A percentile compares a stretch with the other conserved stretches of the same genome.
These are phyloP conservation scores for Clepsis dumicolana DNA, from an alignment of 2,888 invertebrate genomes.

Conservation along the genomic window DNA sequence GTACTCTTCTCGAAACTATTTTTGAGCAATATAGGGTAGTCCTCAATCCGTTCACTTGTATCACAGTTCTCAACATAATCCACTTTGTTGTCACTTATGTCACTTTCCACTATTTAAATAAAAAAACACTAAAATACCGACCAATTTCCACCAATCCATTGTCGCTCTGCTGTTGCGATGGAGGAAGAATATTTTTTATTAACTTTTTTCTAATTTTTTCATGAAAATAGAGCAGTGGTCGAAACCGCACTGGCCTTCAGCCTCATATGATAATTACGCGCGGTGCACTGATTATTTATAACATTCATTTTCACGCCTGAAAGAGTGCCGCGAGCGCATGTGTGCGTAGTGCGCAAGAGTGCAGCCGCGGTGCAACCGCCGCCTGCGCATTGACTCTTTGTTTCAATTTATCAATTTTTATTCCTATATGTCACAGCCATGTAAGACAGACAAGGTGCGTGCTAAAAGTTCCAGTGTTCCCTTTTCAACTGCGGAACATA, in stretches of 20 bases:
- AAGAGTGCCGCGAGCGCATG: conserved; percentile 59
- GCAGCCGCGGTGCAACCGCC: conserved; percentile 52
- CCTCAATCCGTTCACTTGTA: conserved; percentile 32
- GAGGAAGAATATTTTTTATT: conserved; percentile 50
- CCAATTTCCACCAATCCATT: conserved; percentile 86
- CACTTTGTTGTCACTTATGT: conserved; percentile 47
- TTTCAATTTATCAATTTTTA: too few species aligned
- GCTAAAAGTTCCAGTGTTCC: too few species aligned
- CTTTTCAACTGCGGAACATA: too few species aligned
- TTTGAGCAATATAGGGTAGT: conserved; percentile 12
- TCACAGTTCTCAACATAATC: conserved; percentile 33
- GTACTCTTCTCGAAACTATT: background rate
- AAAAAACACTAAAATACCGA: conserved; percentile 71
- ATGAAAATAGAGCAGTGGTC: conserved; percentile 58
- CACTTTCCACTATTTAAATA: conserved; percentile 53
- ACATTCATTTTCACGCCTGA: conserved; percentile 86
- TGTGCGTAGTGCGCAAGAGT: conserved; percentile 51
- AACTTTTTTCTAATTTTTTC: conserved; percentile 54
- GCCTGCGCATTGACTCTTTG: conserved; percentile 24
- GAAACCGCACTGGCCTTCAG: conserved; percentile 74
- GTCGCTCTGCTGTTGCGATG: conserved; percentile 61
- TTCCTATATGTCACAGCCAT: too few species aligned
- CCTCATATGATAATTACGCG: conserved; percentile 81
- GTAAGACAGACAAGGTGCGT: too few species aligned
- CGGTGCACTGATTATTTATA: conserved; percentile 81